Base-by-base conservation (phyloP, 2,888 invertebrate species). In the Drosophila paramelanica region DNA sequence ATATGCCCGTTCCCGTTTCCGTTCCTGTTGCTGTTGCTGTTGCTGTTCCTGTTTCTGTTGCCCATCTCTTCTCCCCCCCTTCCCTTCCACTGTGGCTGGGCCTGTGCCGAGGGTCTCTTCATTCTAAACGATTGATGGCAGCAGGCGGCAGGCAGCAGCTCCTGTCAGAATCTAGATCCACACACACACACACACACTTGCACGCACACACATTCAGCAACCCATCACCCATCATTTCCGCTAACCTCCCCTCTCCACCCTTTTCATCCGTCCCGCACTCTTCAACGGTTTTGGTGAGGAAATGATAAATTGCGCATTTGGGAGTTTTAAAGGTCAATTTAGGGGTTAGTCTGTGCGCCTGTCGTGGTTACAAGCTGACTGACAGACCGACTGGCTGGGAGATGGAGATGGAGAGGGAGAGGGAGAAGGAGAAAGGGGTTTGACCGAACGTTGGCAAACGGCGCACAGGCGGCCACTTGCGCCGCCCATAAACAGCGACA, bases 291-390 rank as follows among this genome's bases (percentile, higher is more conserved):
- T 70, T 74, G 84, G 83, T 79, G 84, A 78, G 81, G 82, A 90
- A 90, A 90, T 90, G 91, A 91, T 92, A 91, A 92, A 92, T 91
- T 90, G 90, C 87, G 86, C 90, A 90, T 91, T 90, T 90, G 91
- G 90, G 90, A 91, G 89, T 89, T 89, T 91, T 91, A 91, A 90
- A 83, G 90, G 90, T 91, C 90, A 91, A 87, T 90, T 91, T 91
- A 91, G 91, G 92, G 91, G 89, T 90, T 83, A 89, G 65, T 83
- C 81, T 73, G 73, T 67, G 69, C 60, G 77, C 58, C 47, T 52
- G 42, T 69, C 53, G 67, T 60, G 67, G 75, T 68, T 68, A 76
- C 75, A 70, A 77, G 49, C 70, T 76, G 82, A 78, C 80, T 67
- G 75, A 77, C 75, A 68, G 77, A 47, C 60, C 55, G 58, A 55